Evolutionary conservation across 2,797 vertebrate species (phyloP).

Genomic region (Lepus oiostolus): DNA sequence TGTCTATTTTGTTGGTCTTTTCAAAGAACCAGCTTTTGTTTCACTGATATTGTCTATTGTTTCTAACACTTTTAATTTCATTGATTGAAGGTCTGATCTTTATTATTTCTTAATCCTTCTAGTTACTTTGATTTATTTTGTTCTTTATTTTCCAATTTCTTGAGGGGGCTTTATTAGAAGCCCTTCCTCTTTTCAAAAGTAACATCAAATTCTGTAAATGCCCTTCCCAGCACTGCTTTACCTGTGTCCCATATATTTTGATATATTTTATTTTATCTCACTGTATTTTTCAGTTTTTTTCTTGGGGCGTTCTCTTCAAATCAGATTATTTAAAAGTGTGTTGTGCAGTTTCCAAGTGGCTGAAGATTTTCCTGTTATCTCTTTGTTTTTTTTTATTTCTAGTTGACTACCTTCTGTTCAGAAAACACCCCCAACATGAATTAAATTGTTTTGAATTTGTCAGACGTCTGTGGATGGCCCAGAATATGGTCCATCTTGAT

Average conservation of each 20-base stretch:
- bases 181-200: background rate
- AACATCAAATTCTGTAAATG: background rate
- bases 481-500: background rate
- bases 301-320: background rate
- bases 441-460: background rate
- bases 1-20: background rate
- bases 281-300: background rate
- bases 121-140: background rate
- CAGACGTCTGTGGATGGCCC: background rate
- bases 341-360: background rate
- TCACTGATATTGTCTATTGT: background rate
- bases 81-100: background rate
- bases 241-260: background rate
- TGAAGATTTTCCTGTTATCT: background rate
- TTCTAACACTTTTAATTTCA: background rate
- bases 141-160: background rate
- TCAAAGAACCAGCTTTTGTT: background rate
- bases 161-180: background rate
- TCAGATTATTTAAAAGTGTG: background rate
- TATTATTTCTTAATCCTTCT: background rate
- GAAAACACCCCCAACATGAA: background rate
- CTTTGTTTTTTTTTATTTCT: background rate
- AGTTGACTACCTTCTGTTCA: background rate
- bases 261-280: background rate
- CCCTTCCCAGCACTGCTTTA: no score